Conservation (phyloP, 2,888 invertebrate species). For the Mesorhabditis spiculigera region DNA sequence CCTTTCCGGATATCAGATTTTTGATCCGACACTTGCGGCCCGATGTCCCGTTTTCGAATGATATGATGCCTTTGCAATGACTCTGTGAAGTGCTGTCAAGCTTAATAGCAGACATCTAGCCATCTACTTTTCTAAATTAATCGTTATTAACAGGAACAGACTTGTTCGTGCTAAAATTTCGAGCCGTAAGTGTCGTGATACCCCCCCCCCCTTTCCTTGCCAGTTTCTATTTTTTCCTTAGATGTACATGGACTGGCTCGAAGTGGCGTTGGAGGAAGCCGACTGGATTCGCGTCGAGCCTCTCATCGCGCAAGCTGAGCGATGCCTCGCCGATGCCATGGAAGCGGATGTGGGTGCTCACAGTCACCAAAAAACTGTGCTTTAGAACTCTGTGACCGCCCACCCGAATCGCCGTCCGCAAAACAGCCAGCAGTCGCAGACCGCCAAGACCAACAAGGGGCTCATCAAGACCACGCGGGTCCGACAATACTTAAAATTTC, state of each 20-base stretch:
- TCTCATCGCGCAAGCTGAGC: conserved; percentile 39
- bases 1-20: background rate
- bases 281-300: conserved; percentile 41
- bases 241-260: conserved; percentile 52
- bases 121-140: too few species aligned
- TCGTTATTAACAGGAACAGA: too few species aligned
- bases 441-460: conserved; percentile 14
- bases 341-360: conserved; percentile 28
- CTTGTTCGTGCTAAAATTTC: background rate
- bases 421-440: background rate
- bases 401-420: background rate
- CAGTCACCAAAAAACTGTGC: background rate
- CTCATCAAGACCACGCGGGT: conserved; percentile 16
- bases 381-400: background rate
- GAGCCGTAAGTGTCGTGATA: background rate
- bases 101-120: too few species aligned
- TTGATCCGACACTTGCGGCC: background rate
- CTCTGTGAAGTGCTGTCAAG: too few species aligned
- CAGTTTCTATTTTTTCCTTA: conserved; percentile 11
- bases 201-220: background rate
- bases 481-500: conserved; percentile 10
- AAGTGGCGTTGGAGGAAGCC: conserved; percentile 30
- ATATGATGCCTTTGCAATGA: too few species aligned
- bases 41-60: too few species aligned
- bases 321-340: conserved; percentile 42